These are phyloP conservation scores for Colaptes auratus DNA, from an alignment of 2,113 vertebrate genomes.

Conservation along the genomic window DNA sequence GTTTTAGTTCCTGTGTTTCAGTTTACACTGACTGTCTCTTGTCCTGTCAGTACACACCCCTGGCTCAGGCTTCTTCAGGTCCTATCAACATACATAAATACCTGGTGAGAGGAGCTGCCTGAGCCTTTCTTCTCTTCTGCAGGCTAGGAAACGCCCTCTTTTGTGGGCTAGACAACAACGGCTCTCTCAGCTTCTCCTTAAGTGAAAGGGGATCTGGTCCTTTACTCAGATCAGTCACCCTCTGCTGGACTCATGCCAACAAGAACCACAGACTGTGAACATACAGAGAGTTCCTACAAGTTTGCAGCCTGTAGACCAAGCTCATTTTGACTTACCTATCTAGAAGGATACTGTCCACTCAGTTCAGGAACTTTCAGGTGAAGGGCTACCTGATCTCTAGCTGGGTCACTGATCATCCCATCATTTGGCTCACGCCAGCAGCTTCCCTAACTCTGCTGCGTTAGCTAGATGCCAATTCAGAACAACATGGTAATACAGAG, in stretches of 20 bases:
- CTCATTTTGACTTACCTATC: background rate
- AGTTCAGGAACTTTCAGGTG: background rate
- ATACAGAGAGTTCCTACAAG: background rate
- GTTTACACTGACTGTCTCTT: rapidly evolving
- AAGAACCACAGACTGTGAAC: background rate
- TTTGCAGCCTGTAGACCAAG: background rate
- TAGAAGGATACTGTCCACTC: background rate
- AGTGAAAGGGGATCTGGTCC: background rate
- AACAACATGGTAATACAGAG: background rate
- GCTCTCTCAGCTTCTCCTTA: background rate
- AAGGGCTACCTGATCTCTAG: background rate
- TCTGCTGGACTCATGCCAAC: background rate
- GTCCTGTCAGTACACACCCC: background rate
- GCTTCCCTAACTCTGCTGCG: background rate
- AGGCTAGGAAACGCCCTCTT: background rate
- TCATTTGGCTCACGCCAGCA: background rate
- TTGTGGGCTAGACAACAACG: background rate
- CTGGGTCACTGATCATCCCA: background rate
- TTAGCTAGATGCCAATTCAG: background rate
- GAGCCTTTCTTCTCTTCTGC: background rate
- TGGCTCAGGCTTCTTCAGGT: background rate
- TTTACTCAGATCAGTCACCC: background rate
- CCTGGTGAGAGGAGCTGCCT: background rate
- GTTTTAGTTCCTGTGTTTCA: background rate
- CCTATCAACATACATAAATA: background rate